Evolutionary conservation across 2,888 invertebrate species (phyloP).

Genomic region (Caenorhabditis sp.): DNA sequence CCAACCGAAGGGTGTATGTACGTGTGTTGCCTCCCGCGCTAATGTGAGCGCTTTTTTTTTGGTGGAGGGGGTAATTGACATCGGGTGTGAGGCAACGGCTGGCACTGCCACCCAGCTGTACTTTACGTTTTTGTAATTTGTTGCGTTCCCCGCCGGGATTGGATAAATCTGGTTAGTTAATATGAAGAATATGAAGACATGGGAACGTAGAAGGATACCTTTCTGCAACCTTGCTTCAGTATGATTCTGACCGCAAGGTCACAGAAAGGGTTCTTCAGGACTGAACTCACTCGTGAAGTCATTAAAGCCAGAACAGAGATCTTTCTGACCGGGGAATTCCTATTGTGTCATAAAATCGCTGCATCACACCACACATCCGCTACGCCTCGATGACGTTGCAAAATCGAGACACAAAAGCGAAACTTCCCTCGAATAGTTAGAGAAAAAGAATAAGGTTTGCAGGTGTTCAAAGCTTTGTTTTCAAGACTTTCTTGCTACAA

Average conservation of each 20-base stretch:
- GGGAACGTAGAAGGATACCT: too few relatives aligned
- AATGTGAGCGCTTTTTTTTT: neutral
- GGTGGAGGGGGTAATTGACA: neutral
- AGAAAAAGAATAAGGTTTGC: neutral
- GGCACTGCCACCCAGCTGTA: slow-evolving; percentile 28
- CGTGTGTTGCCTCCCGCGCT: neutral
- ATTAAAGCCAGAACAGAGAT: slow-evolving; percentile 14
- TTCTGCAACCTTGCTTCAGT: too few relatives aligned
- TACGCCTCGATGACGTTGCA: slow-evolving; percentile 28
- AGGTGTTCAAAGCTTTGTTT: neutral
- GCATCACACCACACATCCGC: slow-evolving; percentile 9
- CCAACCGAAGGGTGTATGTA: neutral
- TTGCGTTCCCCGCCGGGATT: too few relatives aligned
- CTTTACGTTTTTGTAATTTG: slow-evolving; percentile 3
- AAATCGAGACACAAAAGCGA: slow-evolving; percentile 33
- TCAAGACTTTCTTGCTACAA: too few relatives aligned
- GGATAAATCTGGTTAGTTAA: too few relatives aligned
- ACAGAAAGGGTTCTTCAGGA: too few relatives aligned
- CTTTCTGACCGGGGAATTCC: neutral
- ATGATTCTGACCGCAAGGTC: too few relatives aligned
- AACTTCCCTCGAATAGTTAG: neutral
- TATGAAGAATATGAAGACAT: too few relatives aligned
- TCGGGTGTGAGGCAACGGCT: slow-evolving; percentile 17
- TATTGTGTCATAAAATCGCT: neutral
- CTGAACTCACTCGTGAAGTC: too few relatives aligned